Conservation (phyloP, 2,113 vertebrate genomes). For the Garra rufa region DNA sequence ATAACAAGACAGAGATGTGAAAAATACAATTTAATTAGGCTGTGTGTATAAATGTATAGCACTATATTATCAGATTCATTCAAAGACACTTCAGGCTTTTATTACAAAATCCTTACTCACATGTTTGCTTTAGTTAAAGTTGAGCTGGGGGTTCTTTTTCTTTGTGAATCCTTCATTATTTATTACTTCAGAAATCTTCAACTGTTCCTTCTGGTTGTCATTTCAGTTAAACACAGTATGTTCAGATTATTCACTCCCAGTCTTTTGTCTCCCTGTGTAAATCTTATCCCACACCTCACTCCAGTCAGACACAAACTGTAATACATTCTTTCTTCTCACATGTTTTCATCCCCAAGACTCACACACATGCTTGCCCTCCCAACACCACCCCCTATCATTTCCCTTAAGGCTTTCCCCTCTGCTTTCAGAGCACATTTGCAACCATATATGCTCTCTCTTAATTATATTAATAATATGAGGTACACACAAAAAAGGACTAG, state of each 20-base stretch:
- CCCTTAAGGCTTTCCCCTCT: not conserved
- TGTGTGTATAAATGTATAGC: not conserved
- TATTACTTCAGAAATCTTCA: not conserved
- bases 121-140: not conserved
- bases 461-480: not conserved
- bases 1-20: not conserved
- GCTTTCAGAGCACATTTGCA: not conserved
- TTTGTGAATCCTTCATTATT: constrained; percentile 26
- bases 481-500: not conserved
- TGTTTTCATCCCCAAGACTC: not conserved
- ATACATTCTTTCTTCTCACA: not conserved
- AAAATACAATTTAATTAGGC: not conserved
- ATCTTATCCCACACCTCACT: not conserved
- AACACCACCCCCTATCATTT: constrained; percentile 22
- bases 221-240: not conserved
- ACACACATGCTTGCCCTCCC: not conserved
- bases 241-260: not conserved
- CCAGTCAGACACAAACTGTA: constrained; percentile 1
- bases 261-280: not conserved
- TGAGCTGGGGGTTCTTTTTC: constrained; percentile 1
- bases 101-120: constrained; percentile 17
- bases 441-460: not conserved
- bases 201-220: not conserved
- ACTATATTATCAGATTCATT: not conserved
- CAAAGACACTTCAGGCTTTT: too few relatives aligned